phyloP scores from a whole-genome alignment of 2,888 invertebrate species.

The Synanthedon vespiformis region DNA sequence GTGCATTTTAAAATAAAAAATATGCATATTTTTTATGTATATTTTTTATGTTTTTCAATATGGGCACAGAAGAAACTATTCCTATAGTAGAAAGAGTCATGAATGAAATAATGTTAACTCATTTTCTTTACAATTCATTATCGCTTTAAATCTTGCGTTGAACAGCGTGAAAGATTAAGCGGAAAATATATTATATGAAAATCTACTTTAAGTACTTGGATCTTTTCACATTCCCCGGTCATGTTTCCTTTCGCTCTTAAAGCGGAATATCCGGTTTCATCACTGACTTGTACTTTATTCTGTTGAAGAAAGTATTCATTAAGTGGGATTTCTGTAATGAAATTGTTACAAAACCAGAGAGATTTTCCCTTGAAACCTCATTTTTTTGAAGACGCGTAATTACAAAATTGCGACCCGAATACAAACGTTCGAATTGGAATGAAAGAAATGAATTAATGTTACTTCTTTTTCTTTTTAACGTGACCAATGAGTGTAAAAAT shows the following conservation, averaged over 20 bases:
- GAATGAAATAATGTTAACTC: not conserved
- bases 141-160: not conserved
- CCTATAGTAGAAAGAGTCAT: too few relatives aligned
- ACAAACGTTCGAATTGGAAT: not conserved
- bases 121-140: not conserved
- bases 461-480: slow-evolving; percentile 12
- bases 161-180: not conserved
- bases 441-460: not conserved
- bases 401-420: not conserved
- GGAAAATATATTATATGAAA: slow-evolving; percentile 17
- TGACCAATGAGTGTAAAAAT: slow-evolving; percentile 14
- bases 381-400: not conserved
- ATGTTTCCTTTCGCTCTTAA: slow-evolving; percentile 40
- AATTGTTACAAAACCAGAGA: not conserved
- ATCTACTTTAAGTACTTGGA: slow-evolving; percentile 30
- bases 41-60: too few relatives aligned
- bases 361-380: not conserved
- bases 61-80: too few relatives aligned
- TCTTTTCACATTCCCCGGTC: slow-evolving; percentile 23
- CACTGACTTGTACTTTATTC: slow-evolving; percentile 1
- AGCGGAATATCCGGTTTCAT: slow-evolving; percentile 45
- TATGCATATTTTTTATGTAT: too few relatives aligned
- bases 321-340: not conserved
- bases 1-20: too few relatives aligned
- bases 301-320: not conserved